phyloP scores from a whole-genome alignment of 2,888 invertebrate species.

The Carpatolechia fugitivella region DNA sequence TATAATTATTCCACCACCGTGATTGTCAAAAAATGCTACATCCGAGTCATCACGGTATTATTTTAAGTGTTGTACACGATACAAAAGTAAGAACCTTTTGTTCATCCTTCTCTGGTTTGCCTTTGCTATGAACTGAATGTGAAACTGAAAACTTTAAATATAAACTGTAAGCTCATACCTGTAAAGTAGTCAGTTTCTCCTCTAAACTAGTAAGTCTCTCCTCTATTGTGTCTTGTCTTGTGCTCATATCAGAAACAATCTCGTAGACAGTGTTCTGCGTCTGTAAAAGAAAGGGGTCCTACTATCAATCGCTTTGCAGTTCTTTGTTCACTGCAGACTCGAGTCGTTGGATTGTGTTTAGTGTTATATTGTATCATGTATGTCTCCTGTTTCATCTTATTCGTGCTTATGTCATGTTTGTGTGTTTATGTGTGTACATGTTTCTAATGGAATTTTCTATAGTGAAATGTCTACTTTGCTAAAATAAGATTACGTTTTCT shows the following conservation, averaged over 20 bases:
- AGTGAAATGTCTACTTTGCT: too few relatives aligned
- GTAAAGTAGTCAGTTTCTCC: constrained; percentile 91
- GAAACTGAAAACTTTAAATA: not conserved
- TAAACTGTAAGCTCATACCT: constrained; percentile 64
- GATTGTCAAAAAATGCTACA: too few relatives aligned
- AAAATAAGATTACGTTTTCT: too few relatives aligned
- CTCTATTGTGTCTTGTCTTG: constrained; percentile 95
- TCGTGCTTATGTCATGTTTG: constrained; percentile 33
- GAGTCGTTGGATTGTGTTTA: constrained; percentile 45
- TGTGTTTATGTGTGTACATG: constrained; percentile 26
- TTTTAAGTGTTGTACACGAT: too few relatives aligned
- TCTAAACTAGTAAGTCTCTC: constrained; percentile 95
- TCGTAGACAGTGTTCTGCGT: constrained; percentile 99
- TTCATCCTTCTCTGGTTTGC: too few relatives aligned
- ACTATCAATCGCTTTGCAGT: constrained; percentile 77
- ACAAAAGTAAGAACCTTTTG: too few relatives aligned
- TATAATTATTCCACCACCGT: too few relatives aligned
- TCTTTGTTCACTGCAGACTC: constrained; percentile 55
- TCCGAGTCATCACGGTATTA: too few relatives aligned
- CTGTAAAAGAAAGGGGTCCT: constrained; percentile 84
- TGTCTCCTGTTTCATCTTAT: constrained; percentile 20
- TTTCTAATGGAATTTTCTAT: not conserved
- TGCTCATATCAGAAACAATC: constrained; percentile 98
- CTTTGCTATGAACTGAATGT: too few relatives aligned
- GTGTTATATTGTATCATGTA: constrained; percentile 21